Conservation (phyloP, 2,113 vertebrate genomes). For the Vulpes ferrilata region DNA sequence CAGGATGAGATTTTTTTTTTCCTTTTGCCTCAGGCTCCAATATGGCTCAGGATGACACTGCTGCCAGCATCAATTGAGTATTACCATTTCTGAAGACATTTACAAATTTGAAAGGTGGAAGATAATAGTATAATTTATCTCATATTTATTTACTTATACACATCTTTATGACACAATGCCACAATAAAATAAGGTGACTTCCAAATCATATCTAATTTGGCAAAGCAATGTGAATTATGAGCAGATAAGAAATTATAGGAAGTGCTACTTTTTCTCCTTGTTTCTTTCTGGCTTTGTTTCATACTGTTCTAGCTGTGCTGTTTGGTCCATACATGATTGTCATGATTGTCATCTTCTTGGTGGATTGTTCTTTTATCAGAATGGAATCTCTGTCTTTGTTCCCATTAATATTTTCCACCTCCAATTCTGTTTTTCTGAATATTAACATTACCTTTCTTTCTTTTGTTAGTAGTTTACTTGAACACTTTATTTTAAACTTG, state of each 20-base stretch:
- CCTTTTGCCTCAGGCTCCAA: not conserved
- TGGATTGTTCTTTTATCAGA: not conserved
- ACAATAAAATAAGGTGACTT: not conserved
- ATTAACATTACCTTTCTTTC: not conserved
- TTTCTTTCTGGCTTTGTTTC: not conserved
- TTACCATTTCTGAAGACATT: not conserved
- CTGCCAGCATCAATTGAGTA: not conserved
- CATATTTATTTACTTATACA: not conserved
- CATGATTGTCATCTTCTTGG: not conserved
- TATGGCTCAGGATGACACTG: not conserved
- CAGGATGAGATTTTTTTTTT: not conserved
- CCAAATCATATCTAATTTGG: not conserved
- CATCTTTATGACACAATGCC: not conserved
- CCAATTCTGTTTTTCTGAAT: slow-evolving; percentile 1
- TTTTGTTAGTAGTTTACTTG: not conserved
- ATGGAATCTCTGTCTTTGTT: not conserved
- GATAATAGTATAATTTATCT: not conserved
- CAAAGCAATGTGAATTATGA: slow-evolving; percentile 4
- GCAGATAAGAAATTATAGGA: not conserved
- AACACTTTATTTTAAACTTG: slow-evolving; percentile 2
- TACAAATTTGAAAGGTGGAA: not conserved
- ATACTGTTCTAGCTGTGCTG: not conserved
- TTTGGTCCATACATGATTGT: not conserved
- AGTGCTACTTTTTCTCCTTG: not conserved
- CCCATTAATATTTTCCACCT: not conserved